Percentiles rank a stretch among this genome's conserved stretches.
phyloP scores from a whole-genome alignment of 2,113 vertebrate genomes.

The Promerops cafer region DNA sequence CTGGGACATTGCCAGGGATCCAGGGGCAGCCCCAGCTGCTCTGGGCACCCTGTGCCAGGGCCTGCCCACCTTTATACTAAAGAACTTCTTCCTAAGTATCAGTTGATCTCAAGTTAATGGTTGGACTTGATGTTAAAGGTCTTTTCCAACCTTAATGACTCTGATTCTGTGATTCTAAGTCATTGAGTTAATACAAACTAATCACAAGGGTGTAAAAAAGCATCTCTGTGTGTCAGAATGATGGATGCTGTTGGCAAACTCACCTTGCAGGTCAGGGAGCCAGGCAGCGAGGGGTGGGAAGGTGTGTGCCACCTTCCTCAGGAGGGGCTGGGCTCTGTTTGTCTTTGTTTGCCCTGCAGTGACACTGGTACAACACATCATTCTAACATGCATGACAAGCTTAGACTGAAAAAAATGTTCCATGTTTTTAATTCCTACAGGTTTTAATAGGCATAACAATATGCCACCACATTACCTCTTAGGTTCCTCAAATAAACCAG shows the following conservation, averaged over 20 bases:
- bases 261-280: background rate
- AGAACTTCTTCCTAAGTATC: background rate
- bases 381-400: background rate
- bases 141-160: background rate
- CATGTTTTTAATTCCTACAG: background rate
- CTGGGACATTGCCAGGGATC: background rate
- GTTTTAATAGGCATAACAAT: background rate
- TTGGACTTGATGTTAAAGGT: background rate
- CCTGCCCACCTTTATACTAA: background rate
- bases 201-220: accelerated
- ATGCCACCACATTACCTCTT: background rate
- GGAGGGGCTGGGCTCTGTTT: background rate
- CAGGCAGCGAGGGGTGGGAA: background rate
- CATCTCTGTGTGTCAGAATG: background rate
- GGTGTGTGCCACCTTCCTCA: background rate
- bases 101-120: background rate
- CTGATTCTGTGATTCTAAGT: background rate
- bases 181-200: background rate
- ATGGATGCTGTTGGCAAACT: background rate
- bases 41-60: background rate
- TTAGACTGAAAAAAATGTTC: background rate
- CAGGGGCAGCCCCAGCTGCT: background rate
- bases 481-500: background rate
- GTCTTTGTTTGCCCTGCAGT: background rate
- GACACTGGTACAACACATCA: background rate